Conservation (phyloP, 1,140 invertebrate genomes). For the Globodera ellingtonae region DNA sequence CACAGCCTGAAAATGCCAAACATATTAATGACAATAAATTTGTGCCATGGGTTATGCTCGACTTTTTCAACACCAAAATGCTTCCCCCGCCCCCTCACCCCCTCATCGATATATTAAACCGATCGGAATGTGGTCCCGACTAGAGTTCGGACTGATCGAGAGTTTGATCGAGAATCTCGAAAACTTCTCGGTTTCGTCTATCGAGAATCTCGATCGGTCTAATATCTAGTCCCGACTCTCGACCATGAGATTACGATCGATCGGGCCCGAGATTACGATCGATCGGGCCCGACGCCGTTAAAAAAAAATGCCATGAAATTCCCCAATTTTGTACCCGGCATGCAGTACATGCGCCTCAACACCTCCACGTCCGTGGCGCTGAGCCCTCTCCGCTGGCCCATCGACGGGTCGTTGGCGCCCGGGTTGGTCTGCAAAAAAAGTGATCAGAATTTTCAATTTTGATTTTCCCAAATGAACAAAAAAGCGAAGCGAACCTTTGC, state of each 20-base stretch:
- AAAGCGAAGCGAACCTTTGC: constrained; percentile 35
- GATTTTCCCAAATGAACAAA: background rate
- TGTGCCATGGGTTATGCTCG: too few species aligned
- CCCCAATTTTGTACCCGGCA: constrained; percentile 20
- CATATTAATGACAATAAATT: too few species aligned
- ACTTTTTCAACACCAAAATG: too few species aligned
- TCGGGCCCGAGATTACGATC: too few species aligned
- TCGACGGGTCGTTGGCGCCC: constrained; percentile 41
- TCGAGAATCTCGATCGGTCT: background rate
- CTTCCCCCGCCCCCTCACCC: too few species aligned
- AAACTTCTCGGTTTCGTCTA: background rate
- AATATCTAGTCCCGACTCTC: too few species aligned
- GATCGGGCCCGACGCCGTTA: too few species aligned
- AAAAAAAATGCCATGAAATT: too few species aligned
- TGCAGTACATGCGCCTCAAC: constrained; percentile 60
- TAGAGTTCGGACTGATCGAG: background rate
- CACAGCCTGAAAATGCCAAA: constrained; percentile 33
- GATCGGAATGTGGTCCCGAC: background rate
- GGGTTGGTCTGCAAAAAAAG: constrained; percentile 26
- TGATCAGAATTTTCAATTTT: background rate
- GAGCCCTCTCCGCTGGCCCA: constrained; percentile 54
- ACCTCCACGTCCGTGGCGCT: constrained; percentile 45
- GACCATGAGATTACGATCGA: too few species aligned
- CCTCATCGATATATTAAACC: too few species aligned
- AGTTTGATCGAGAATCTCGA: too few species aligned